Evolutionary conservation across 1,140 invertebrate genomes (phyloP).

Genomic region (Drosophila jambulina): DNA sequence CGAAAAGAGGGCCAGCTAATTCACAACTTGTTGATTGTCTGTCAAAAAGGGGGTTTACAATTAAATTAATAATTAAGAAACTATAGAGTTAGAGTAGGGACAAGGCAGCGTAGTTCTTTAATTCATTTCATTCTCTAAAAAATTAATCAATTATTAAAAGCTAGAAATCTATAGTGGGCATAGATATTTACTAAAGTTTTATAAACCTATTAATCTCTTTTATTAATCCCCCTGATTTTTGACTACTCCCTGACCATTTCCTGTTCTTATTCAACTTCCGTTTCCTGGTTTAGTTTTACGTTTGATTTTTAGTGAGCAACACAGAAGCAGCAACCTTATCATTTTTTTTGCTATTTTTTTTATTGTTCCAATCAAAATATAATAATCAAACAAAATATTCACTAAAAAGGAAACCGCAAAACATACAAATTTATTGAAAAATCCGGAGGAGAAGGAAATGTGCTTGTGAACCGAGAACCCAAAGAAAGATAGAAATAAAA

Average conservation of each 20-base stretch:
- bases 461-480: slow-evolving; percentile 17
- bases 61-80: not conserved
- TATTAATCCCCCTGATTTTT: not conserved
- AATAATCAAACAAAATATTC: slow-evolving; percentile 9
- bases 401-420: slow-evolving; percentile 1
- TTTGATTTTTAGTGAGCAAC: not conserved
- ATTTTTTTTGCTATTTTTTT: slow-evolving; percentile 38
- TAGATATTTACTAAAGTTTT: not conserved
- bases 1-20: slow-evolving; percentile 14
- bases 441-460: slow-evolving; percentile 1
- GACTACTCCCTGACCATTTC: not conserved
- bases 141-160: not conserved
- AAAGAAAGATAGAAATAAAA: slow-evolving; percentile 23
- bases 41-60: not conserved
- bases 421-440: slow-evolving; percentile 9
- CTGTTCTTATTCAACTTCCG: not conserved
- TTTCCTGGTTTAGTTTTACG: not conserved
- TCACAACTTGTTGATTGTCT: slow-evolving; percentile 41
- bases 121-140: not conserved
- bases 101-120: not conserved
- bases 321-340: slow-evolving; percentile 2
- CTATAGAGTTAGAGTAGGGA: not conserved
- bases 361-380: slow-evolving; percentile 17
- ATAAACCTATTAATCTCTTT: not conserved
- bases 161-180: not conserved